These are phyloP conservation scores for Dascyllus trimaculatus DNA, from an alignment of 2,113 vertebrate species.

Conservation along the genomic window DNA sequence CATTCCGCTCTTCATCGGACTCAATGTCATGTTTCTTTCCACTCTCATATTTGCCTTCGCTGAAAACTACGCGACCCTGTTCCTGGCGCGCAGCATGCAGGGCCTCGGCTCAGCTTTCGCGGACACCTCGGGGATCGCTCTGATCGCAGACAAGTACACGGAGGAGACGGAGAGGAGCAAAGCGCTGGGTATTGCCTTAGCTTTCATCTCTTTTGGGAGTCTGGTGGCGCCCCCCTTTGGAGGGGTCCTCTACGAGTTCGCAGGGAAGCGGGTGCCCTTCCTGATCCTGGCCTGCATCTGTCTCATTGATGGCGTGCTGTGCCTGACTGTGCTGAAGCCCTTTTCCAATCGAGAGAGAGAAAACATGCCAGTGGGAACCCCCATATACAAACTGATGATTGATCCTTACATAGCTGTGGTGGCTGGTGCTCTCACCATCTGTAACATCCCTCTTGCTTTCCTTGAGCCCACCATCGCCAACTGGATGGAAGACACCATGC, in stretches of 20 bases:
- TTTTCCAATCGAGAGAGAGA: slow-evolving; percentile 88
- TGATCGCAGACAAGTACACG: slow-evolving; percentile 93
- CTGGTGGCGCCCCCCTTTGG: slow-evolving; percentile 96
- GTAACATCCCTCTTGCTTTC: slow-evolving; percentile 97
- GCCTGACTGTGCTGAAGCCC: slow-evolving; percentile 90
- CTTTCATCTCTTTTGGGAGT: slow-evolving; percentile 98
- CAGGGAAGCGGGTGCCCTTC: slow-evolving; percentile 91
- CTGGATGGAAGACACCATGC: slow-evolving; percentile 96
- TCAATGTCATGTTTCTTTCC: slow-evolving; percentile 94
- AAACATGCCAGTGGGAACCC: slow-evolving; percentile 95
- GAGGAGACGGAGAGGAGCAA: slow-evolving; percentile 93
- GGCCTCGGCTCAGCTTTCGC: slow-evolving; percentile 97
- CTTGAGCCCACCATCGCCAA: slow-evolving; percentile 97
- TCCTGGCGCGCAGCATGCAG: slow-evolving; percentile 94
- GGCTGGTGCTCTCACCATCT: slow-evolving; percentile 93
- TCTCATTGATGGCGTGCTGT: slow-evolving; percentile 89
- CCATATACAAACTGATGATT: slow-evolving; percentile 95
- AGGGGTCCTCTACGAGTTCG: slow-evolving; percentile 92
- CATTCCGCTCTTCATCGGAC: slow-evolving; percentile 93
- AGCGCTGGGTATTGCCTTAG: slow-evolving; percentile 94
- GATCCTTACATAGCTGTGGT: slow-evolving; percentile 97
- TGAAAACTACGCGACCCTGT: slow-evolving; percentile 92
- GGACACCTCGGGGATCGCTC: slow-evolving; percentile 95
- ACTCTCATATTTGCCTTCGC: slow-evolving; percentile 94
- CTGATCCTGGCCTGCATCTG: slow-evolving; percentile 92